Evolutionary conservation across 1,140 invertebrate genomes (phyloP).

Genomic region (Stenopsyche tienmushanensis): DNA sequence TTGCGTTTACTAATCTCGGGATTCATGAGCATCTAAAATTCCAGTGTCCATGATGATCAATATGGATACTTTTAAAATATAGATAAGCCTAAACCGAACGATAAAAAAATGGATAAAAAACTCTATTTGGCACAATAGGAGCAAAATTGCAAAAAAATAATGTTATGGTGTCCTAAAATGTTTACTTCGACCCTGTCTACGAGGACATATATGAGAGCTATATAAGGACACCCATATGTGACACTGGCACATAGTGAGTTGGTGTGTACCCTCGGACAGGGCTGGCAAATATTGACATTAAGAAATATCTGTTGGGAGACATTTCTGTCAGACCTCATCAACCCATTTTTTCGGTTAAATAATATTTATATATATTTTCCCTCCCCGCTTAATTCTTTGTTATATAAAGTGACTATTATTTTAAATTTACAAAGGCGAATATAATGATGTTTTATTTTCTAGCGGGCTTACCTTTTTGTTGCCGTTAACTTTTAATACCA

Average conservation of each 20-base stretch:
- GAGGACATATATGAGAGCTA: neutral
- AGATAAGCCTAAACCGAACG: no score
- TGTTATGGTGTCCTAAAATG: no score
- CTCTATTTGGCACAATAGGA: no score
- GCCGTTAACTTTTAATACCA: no score
- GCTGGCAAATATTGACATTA: constrained; percentile 37
- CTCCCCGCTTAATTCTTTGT: neutral
- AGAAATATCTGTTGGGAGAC: constrained; percentile 26
- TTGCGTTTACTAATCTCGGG: no score
- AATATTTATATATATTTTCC: neutral
- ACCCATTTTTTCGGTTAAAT: neutral
- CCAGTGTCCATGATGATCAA: no score
- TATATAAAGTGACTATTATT: neutral
- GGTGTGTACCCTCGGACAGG: constrained; percentile 24
- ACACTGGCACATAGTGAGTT: neutral
- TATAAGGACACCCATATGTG: neutral
- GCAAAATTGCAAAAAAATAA: no score
- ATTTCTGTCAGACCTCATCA: constrained; percentile 12
- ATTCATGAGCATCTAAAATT: no score
- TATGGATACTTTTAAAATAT: no score
- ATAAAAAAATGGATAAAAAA: no score
- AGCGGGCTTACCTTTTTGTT: neutral
- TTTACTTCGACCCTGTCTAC: no score
- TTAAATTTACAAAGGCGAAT: neutral
- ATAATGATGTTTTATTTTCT: neutral